Conservation (phyloP, 2,797 vertebrate genomes). For the Sebastes aleutianus region DNA sequence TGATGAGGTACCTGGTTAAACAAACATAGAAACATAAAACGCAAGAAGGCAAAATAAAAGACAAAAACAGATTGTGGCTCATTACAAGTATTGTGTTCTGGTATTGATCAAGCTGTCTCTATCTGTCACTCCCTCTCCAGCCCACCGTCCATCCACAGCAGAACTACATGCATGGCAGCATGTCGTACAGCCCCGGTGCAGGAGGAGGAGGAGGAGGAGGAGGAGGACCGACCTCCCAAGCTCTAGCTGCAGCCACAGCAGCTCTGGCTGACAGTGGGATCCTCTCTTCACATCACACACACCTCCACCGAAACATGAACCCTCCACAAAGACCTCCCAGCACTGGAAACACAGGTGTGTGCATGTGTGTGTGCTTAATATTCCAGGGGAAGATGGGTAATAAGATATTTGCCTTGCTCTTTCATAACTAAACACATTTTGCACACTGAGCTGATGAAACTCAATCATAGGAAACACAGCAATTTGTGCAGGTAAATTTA, state of each 20-base stretch:
- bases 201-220: slow-evolving; percentile 45
- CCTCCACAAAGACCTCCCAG: slow-evolving; percentile 89
- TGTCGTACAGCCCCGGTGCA: slow-evolving; percentile 81
- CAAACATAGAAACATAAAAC: background rate
- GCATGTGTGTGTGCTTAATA: background rate
- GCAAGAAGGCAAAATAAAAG: background rate
- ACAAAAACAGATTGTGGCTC: background rate
- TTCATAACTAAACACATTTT: background rate
- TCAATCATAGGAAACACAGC: background rate
- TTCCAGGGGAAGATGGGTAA: background rate
- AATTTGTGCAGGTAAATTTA: background rate
- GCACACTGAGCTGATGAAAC: background rate
- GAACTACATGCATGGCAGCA: slow-evolving; percentile 90
- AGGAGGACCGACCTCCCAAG: slow-evolving; percentile 85
- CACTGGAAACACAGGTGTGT: slow-evolving; percentile 85
- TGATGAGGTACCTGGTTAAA: background rate
- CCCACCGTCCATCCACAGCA: slow-evolving; percentile 87
- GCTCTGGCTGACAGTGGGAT: slow-evolving; percentile 86
- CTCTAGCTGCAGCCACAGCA: slow-evolving; percentile 84
- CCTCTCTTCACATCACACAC: slow-evolving; percentile 85
- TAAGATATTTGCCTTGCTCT: background rate
- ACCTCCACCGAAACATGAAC: slow-evolving; percentile 85
- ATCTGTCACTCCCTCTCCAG: slow-evolving; percentile 67
- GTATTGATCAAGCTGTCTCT: background rate
- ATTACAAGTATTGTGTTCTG: background rate